phyloP scores from a whole-genome alignment of 1,140 invertebrate species.

The Hyles vespertilio region DNA sequence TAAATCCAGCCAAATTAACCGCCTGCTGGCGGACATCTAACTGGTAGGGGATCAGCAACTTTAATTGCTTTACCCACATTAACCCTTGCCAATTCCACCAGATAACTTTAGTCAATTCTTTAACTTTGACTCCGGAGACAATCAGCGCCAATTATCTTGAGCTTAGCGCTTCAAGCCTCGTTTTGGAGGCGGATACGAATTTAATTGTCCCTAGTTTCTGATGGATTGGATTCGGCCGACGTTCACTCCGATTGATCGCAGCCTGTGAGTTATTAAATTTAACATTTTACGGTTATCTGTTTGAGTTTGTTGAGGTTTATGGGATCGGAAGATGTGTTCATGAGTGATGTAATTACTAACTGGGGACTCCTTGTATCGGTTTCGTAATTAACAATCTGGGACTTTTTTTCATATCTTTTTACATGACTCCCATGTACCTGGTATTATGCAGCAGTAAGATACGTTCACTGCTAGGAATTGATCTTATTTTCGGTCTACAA shows the following conservation, averaged over 20 bases:
- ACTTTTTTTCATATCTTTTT: too few relatives aligned
- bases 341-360: too few relatives aligned
- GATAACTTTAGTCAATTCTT: slow-evolving; percentile 48
- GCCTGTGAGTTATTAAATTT: too few relatives aligned
- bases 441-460: too few relatives aligned
- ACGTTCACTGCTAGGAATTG: too few relatives aligned
- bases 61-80: slow-evolving; percentile 45
- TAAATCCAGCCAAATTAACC: slow-evolving; percentile 8
- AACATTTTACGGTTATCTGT: too few relatives aligned
- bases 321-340: background rate
- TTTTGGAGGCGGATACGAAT: background rate
- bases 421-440: too few relatives aligned
- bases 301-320: background rate
- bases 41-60: slow-evolving; percentile 34
- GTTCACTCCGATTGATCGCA: too few relatives aligned
- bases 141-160: slow-evolving; percentile 44
- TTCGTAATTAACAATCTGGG: too few relatives aligned
- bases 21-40: background rate
- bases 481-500: too few relatives aligned
- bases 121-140: slow-evolving; percentile 35
- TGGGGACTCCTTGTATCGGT: too few relatives aligned
- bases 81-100: slow-evolving; percentile 42
- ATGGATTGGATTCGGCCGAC: too few relatives aligned
- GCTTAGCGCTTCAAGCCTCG: slow-evolving; percentile 4
- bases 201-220: background rate